Base-by-base conservation (phyloP, 2,797 vertebrate species). In the Girardinus metallicus region DNA sequence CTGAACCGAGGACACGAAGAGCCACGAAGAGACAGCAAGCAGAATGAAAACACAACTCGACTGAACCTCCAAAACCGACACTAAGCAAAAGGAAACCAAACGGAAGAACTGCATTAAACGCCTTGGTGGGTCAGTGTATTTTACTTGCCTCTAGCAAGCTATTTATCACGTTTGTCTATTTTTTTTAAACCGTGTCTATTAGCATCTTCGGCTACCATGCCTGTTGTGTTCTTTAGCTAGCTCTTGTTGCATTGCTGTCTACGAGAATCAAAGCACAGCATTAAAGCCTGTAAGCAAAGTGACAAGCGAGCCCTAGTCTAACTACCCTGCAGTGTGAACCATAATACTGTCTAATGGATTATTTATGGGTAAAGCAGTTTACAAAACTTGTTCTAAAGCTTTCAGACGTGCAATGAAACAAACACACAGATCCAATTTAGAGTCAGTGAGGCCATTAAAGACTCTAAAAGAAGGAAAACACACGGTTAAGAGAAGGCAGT, bases 281-380 rank as follows among this genome's bases (percentile, higher is more conserved):
- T 60, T 60, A 60, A 88, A 82, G 46, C 80, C 82, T 75, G 31
- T 3, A 16, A 80, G 62, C 15, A 0, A 15, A 60, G 64, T 36
- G 81, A 84, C 86, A 78, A 44, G 71, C 78, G 29, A 15, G 31
- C 60, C 43, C 21, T 34, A 2, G 16, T 75, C 29, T 31, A 34
- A 80, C 83, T 85, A 74, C 64, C 31, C 60, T 9, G 29, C 0
- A 10, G 72, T 23, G 10, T 44, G 73, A 74, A 70, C 72, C 76
- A 75, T 80, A 74, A 83, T 66, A 55, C 74, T 78, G 76, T 85
- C 76, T 47, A 53, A 74, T 84, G 81, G 84, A 88, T 90, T 88
- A 87, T 77, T 75, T 78, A 57, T 77, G 47, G 79, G 31, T 74
- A 70, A 81, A 77, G 79, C 9, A 74, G 49, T 23, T 18, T 46